Conservation (phyloP, 2,797 vertebrate genomes). For the Diceros bicornis region DNA sequence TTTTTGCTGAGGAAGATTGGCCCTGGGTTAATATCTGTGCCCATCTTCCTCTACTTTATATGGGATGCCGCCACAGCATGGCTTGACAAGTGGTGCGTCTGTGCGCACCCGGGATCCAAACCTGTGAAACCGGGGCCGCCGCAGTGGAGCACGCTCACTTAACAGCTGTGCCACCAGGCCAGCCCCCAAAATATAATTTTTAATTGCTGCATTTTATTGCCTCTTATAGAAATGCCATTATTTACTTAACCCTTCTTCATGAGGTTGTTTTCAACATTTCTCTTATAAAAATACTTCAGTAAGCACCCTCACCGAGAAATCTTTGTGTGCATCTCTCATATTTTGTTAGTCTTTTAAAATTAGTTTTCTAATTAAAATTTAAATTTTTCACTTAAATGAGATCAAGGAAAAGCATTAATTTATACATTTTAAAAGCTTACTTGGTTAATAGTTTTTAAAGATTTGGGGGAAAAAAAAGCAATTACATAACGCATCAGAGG, state of each 20-base stretch:
- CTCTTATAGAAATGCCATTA: not conserved
- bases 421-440: not conserved
- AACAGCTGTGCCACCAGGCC: too few relatives aligned
- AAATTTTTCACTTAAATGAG: not conserved
- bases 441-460: slow-evolving; percentile 22
- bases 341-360: not conserved
- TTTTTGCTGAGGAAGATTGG: too few relatives aligned
- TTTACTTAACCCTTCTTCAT: not conserved
- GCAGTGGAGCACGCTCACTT: too few relatives aligned
- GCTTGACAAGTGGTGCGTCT: too few relatives aligned
- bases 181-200: not conserved
- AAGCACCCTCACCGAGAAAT: not conserved
- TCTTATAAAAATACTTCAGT: not conserved
- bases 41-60: too few relatives aligned
- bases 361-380: slow-evolving; percentile 19
- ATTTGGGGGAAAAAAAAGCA: fast-evolving
- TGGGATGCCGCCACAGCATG: too few relatives aligned
- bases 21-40: too few relatives aligned
- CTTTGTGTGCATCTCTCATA: not conserved
- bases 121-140: too few relatives aligned
- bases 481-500: not conserved
- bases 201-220: not conserved
- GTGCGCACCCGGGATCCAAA: too few relatives aligned
- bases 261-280: not conserved
- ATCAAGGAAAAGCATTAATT: not conserved